Conservation (phyloP, 2,888 invertebrate species). For the Muscina levida region DNA sequence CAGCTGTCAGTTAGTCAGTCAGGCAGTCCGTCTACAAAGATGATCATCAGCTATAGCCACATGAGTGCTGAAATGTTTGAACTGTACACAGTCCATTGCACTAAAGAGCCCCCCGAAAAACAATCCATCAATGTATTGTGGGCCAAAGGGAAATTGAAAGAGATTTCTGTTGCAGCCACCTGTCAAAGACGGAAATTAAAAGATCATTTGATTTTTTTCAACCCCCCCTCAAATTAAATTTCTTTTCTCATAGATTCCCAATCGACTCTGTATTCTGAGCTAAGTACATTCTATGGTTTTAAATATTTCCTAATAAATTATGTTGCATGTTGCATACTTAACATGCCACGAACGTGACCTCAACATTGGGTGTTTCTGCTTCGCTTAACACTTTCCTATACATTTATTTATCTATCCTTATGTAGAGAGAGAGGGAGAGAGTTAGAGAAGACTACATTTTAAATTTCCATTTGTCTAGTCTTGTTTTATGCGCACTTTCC, state of each 20-base stretch:
- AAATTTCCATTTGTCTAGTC: constrained; percentile 66
- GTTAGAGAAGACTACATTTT: constrained; percentile 58
- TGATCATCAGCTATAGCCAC: too few species aligned
- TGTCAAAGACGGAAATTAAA: constrained; percentile 21
- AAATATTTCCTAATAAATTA: constrained; percentile 47
- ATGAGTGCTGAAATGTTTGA: too few species aligned
- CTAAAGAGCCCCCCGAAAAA: too few species aligned
- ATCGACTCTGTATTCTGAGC: neutral
- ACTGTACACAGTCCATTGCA: too few species aligned
- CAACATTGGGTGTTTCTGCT: constrained; percentile 17
- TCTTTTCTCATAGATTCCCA: too few species aligned
- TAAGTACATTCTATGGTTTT: neutral
- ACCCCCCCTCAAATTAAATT: constrained; percentile 26
- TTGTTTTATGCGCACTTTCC: constrained; percentile 55
- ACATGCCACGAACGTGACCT: constrained; percentile 57
- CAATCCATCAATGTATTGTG: constrained; percentile 42
- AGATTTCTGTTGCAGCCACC: neutral
- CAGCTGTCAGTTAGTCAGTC: neutral
- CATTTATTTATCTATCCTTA: too few species aligned
- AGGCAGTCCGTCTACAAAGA: too few species aligned
- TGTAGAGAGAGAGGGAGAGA: too few species aligned
- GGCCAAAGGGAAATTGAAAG: constrained; percentile 6
- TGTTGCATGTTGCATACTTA: constrained; percentile 33
- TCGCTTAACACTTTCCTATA: neutral
- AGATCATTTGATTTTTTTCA: neutral